phyloP scores from a whole-genome alignment of 2,797 vertebrate genomes.

The Steatocranus sp. region DNA sequence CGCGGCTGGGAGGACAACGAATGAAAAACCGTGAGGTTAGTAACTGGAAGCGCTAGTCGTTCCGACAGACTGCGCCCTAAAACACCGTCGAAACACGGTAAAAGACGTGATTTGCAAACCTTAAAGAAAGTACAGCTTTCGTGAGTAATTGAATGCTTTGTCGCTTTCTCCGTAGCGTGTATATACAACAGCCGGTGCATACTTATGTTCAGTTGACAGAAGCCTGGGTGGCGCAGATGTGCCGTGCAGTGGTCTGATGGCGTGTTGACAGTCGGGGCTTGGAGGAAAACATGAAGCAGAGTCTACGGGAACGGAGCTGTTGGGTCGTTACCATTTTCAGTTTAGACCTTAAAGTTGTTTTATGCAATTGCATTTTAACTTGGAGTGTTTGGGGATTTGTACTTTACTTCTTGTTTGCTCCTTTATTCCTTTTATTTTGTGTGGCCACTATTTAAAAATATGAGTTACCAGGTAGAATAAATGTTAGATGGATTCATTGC shows the following conservation, averaged over 20 bases:
- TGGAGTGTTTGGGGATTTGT: not conserved
- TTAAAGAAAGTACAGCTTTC: not conserved
- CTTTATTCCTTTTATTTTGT: not conserved
- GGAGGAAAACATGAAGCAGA: constrained; percentile 1
- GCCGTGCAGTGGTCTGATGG: constrained; percentile 62
- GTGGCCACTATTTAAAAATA: not conserved
- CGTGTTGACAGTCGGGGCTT: constrained; percentile 33
- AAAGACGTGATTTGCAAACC: not conserved
- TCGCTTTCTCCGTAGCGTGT: not conserved
- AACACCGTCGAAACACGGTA: not conserved
- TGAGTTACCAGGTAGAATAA: not conserved
- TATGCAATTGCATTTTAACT: not conserved
- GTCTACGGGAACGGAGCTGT: not conserved
- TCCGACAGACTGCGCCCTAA: not conserved
- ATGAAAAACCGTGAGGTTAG: constrained; percentile 9
- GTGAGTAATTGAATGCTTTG: constrained; percentile 8
- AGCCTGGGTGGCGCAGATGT: constrained; percentile 28
- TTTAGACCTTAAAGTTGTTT: not conserved
- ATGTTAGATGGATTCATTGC: not conserved
- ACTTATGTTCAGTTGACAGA: constrained; percentile 15
- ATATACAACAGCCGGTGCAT: not conserved
- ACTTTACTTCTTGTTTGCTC: not conserved
- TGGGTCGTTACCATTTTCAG: not conserved
- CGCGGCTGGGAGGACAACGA: not conserved
- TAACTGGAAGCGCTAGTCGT: not conserved